Conservation (phyloP, 2,113 vertebrate species). For the Sorex fumeus region DNA sequence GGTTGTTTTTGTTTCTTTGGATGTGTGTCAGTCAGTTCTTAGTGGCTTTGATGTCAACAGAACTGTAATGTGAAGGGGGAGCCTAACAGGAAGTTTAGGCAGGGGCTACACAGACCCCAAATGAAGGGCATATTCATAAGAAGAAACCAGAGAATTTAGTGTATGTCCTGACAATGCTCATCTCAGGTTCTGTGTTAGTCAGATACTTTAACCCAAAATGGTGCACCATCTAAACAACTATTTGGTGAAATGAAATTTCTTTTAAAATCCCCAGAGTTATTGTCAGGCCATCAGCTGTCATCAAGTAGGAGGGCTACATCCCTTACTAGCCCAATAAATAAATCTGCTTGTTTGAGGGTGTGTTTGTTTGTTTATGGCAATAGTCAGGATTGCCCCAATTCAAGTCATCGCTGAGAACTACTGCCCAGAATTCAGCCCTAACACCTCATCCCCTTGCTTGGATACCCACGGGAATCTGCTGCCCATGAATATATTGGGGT, state of each 20-base stretch:
- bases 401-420: neutral
- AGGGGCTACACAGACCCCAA: accelerated
- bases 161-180: neutral
- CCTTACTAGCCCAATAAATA: accelerated
- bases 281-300: neutral
- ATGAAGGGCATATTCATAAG: neutral
- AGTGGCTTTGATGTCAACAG: neutral
- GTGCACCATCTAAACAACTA: neutral
- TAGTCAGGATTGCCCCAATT: neutral
- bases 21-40: too few relatives aligned
- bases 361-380: too few relatives aligned
- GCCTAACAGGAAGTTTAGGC: accelerated
- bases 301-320: neutral
- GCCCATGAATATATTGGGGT: too few relatives aligned
- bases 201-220: neutral
- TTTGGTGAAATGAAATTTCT: accelerated
- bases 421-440: neutral
- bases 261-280: neutral
- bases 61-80: neutral
- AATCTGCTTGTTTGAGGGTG: too few relatives aligned
- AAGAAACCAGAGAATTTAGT: neutral
- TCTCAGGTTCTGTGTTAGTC: accelerated
- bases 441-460: accelerated
- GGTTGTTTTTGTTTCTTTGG: too few relatives aligned
- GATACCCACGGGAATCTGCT: neutral